Conservation (phyloP, 2,888 invertebrate species). For the Iselma pallidipennis region DNA sequence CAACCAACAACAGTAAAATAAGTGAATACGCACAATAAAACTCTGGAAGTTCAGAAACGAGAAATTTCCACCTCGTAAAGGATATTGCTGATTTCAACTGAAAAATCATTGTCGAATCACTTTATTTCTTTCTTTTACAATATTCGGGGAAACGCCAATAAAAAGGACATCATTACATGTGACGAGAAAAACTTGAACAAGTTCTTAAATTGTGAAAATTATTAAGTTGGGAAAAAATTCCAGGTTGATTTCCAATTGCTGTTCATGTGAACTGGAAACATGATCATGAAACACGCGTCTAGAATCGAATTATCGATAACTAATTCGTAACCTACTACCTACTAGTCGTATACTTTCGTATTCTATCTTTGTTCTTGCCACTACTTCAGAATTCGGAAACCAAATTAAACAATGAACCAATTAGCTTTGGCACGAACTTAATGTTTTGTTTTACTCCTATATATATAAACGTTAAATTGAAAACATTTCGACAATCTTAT, state of each 20-base stretch:
- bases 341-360: conserved; percentile 9
- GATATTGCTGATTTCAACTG: conserved; percentile 2
- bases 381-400: conserved; percentile 19
- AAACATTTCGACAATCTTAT: conserved; percentile 11
- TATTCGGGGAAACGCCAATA: neutral
- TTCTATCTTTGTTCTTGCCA: conserved; percentile 16
- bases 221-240: neutral
- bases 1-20: neutral
- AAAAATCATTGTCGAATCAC: neutral
- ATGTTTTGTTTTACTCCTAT: conserved; percentile 9
- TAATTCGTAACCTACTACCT: neutral
- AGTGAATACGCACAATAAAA: neutral
- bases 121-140: no score
- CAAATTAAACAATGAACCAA: conserved; percentile 20
- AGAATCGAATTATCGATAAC: conserved; percentile 12
- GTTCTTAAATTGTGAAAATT: neutral
- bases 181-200: neutral
- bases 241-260: neutral
- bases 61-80: neutral
- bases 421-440: conserved; percentile 11
- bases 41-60: neutral
- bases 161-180: neutral
- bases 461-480: conserved; percentile 9
- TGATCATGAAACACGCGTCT: conserved; percentile 13
- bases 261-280: neutral